Base-by-base conservation (phyloP, 2,888 invertebrate species). In the Cancer borealis region DNA sequence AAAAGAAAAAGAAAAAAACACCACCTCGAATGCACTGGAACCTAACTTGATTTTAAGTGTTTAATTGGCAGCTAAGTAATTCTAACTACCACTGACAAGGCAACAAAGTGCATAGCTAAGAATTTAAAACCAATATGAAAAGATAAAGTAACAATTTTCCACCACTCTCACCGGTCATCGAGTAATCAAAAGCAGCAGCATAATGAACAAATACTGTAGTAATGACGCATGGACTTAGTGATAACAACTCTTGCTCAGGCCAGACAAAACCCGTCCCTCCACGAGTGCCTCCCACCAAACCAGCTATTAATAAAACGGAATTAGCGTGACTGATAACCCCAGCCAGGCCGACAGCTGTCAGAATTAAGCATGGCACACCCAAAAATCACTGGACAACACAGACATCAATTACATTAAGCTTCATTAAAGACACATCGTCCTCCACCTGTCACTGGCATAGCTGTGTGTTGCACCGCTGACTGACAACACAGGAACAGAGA, bases 251-350 rank as follows among this genome's bases (percentile, higher is more conserved):
- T 79, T 79, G 79, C 79, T 79, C 79, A 30, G 79, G 5, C 30
- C 79, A 12, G 79, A 79, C 79, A 79, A 79, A 79, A 79, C 79
- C 79, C 30, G 79, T 79, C 79, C 6, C 30, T 8, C 30, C 30
- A 30, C 79, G 79, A 26, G 79, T 79, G 79, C 79, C 79, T 79
- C 79, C 79, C 79, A 30, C 79, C 79, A 79, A 79, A 79, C 30
- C 79, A 79, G 79, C 79, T 79, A 79, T 79, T 79, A 79, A 79
- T 79, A 79, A 79, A 79, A 79, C 30, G 79, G 79, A 79, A 79
- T 79, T 79, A 79, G 79, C 79, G 79, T 79, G 79, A 79, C 79
- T 17, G 79, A 79, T 79, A 30, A 66, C 79, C 26, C 79, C 79
- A 79, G 79, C 79, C 26, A 30, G 79, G 30, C 79, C 30, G 79